Evolutionary conservation across 1,140 invertebrate species (phyloP), one percentile per base, ranked within the genome.

Genomic region (Notospermus geniculatus): DNA sequence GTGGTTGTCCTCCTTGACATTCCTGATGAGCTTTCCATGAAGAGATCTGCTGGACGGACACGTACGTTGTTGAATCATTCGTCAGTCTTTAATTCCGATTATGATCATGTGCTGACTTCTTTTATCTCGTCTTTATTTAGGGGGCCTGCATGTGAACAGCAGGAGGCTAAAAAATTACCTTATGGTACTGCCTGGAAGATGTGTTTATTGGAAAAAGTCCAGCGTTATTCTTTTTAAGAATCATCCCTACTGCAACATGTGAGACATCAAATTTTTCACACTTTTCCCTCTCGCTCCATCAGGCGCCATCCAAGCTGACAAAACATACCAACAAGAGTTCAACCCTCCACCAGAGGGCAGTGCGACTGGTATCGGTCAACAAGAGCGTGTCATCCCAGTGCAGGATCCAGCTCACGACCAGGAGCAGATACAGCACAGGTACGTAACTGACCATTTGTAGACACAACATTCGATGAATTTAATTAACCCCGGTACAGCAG

Each of bases 351-450:
- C 80, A 69, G 74, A 79, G 50, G 79, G 79, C 52, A 76, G 76
- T 67, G 72, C 72, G 27, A 82, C 79, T 54, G 79, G 79, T 11
- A 62, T 80, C 2, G 73, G 73, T 7, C 75, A 73, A 63, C 63
- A 69, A 32, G 77, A 80, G 64, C 71, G 73, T 54, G 74, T 82
- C 5, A 53, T 76, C n/a, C 71, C 77, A 1, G 71, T 80, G 7
- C 65, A 68, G 32, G 79, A 80, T 64, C 65, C 60, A 28, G 69
- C 76, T 54, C 72, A 79, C 67, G 76, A 80, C 60, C 68, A 76
- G 64, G 77, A 82, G 57, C 79, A 82, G 60, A 72, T 80, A 57
- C 79, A 80, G 62, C 73, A 76, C 53, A 73, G 77, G 78, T 80
- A 52, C 39, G 30, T n/a, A 15, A n/a, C n/a, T 13, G 2, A 32